phyloP scores from a whole-genome alignment of 2,888 invertebrate genomes.

The Epiblema foenella region DNA sequence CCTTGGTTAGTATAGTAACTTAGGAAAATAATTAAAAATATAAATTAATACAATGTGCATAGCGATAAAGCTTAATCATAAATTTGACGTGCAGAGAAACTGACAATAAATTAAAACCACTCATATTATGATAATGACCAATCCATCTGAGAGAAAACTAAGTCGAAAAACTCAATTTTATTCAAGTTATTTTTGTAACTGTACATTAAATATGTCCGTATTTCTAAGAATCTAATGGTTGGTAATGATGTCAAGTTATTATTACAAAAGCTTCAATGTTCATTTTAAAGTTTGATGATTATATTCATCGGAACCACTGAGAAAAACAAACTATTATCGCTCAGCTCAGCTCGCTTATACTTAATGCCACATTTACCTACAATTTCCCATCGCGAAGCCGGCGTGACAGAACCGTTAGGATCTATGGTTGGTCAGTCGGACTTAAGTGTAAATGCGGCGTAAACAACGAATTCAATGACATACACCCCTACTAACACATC shows the following conservation, averaged over 20 bases:
- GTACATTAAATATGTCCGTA: no score
- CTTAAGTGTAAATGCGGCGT: not conserved
- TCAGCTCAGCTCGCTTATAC: not conserved
- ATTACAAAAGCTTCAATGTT: no score
- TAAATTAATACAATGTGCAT: conserved; percentile 56
- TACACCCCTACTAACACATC: not conserved
- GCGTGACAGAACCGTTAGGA: not conserved
- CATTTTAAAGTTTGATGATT: no score
- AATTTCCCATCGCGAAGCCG: no score
- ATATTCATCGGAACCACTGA: no score
- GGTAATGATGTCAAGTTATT: not conserved
- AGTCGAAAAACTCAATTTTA: not conserved
- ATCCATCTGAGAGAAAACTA: not conserved
- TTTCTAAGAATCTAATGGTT: no score
- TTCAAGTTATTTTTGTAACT: no score
- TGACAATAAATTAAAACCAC: conserved; percentile 46
- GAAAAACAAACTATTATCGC: not conserved
- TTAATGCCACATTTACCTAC: not conserved
- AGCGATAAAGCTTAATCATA: conserved; percentile 50
- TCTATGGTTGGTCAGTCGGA: not conserved
- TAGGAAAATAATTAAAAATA: conserved; percentile 50
- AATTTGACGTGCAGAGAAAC: conserved; percentile 52
- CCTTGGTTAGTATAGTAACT: conserved; percentile 68
- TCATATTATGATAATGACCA: conserved; percentile 24
- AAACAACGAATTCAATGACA: not conserved